These are phyloP conservation scores for Amblyornis subalaris DNA, from an alignment of 2,113 vertebrate genomes.

Conservation along the genomic window DNA sequence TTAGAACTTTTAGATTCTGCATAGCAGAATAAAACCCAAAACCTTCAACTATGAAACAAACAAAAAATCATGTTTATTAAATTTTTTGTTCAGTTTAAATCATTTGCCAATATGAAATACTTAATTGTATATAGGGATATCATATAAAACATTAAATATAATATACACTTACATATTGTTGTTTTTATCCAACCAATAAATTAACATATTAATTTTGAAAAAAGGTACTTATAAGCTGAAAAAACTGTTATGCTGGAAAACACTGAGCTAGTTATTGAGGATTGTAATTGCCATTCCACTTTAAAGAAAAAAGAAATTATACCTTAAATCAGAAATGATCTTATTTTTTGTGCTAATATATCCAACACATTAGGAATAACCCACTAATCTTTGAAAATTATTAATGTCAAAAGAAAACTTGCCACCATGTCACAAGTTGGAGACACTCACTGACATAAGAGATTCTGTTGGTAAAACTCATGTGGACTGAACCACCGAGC, in stretches of 20 bases:
- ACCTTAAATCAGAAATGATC: background rate
- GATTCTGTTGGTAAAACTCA: background rate
- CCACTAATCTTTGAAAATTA: background rate
- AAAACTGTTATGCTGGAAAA: background rate
- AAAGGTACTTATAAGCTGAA: background rate
- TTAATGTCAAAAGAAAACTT: background rate
- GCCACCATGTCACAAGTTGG: background rate
- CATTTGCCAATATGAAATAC: background rate
- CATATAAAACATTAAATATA: background rate
- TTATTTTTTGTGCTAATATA: background rate
- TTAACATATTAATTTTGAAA: background rate
- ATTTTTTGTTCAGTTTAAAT: background rate
- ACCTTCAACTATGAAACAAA: background rate
- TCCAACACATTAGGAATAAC: background rate
- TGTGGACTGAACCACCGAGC: background rate
- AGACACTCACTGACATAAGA: background rate
- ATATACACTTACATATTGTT: fast-evolving
- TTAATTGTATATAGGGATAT: background rate
- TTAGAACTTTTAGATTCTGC: background rate
- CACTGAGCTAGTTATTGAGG: background rate
- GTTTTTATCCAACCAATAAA: background rate
- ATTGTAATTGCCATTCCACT: background rate
- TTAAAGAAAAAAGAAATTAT: background rate
- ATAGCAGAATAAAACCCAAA: background rate
- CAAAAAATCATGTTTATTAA: background rate